These are phyloP conservation scores for Drosophila ficusphila DNA, from an alignment of 1,140 invertebrate genomes.

Conservation along the genomic window DNA sequence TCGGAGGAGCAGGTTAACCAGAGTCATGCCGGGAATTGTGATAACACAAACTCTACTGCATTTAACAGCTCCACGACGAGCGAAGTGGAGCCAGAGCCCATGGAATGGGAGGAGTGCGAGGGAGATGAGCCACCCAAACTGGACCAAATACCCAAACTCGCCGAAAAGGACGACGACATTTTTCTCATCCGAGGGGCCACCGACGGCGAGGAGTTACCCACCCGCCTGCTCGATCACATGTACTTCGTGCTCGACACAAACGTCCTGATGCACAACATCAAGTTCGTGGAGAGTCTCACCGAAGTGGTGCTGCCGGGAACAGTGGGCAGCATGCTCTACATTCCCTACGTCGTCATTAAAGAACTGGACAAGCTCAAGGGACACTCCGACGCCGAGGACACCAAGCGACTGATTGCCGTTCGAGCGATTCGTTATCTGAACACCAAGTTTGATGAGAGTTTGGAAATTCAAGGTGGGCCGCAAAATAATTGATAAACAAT, in stretches of 20 bases:
- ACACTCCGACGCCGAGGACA: not conserved
- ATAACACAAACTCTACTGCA: constrained; percentile 5
- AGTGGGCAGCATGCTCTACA: constrained; percentile 39
- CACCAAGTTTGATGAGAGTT: constrained; percentile 57
- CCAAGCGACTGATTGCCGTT: constrained; percentile 34
- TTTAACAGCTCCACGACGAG: not conserved
- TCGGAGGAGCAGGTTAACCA: no score
- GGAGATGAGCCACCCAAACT: not conserved
- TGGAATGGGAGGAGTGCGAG: constrained; percentile 40
- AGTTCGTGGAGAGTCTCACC: constrained; percentile 23
- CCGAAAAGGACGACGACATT: not conserved
- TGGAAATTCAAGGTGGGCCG: constrained; percentile 65
- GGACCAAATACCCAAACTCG: not conserved
- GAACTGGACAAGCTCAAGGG: constrained; percentile 75
- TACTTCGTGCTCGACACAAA: constrained; percentile 61
- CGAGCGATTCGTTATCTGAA: constrained; percentile 76
- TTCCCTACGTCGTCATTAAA: constrained; percentile 54
- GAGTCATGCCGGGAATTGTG: not conserved
- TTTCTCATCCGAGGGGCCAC: constrained; percentile 17
- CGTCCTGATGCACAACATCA: constrained; percentile 38
- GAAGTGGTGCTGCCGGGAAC: constrained; percentile 16
- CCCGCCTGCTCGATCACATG: constrained; percentile 27
- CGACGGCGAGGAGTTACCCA: constrained; percentile 12
- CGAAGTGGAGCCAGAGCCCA: constrained; percentile 17
- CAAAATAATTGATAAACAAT: no score